Percentiles rank a stretch among this genome's conserved stretches.
These are phyloP conservation scores for Entomobrya multifasciata DNA, from an alignment of 2,888 invertebrate genomes.

Conservation along the genomic window DNA sequence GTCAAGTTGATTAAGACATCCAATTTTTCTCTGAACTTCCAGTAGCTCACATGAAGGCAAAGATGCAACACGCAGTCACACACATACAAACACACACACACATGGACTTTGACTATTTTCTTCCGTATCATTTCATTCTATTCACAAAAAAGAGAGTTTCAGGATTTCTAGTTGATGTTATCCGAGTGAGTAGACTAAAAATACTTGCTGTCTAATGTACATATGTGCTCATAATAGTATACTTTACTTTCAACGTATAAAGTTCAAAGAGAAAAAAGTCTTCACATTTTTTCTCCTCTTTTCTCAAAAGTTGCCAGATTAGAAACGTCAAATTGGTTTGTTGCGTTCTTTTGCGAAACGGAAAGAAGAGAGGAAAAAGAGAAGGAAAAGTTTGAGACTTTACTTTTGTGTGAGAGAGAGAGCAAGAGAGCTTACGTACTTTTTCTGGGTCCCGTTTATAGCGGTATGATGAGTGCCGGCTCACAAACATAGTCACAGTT, in stretches of 20 bases:
- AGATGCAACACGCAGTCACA: neutral
- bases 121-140: slow-evolving; percentile 18
- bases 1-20: slow-evolving; percentile 27
- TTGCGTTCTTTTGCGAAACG: slow-evolving; percentile 6
- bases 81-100: neutral
- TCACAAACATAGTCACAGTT: too few relatives aligned
- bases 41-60: neutral
- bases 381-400: slow-evolving; percentile 8
- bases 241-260: neutral
- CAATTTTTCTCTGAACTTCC: neutral
- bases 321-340: slow-evolving; percentile 45
- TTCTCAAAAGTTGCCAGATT: slow-evolving; percentile 39
- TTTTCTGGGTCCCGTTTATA: neutral
- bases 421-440: too few relatives aligned
- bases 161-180: neutral
- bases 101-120: slow-evolving; percentile 5
- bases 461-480: neutral
- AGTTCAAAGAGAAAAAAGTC: slow-evolving; percentile 10
- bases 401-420: too few relatives aligned
- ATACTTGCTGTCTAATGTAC: neutral
- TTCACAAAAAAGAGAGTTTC: neutral
- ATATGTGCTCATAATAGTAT: neutral
- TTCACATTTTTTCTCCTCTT: neutral
- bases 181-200: neutral
- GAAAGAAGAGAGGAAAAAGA: neutral